These are phyloP conservation scores for Rhea pennata DNA, from an alignment of 2,113 vertebrate species.

Conservation along the genomic window DNA sequence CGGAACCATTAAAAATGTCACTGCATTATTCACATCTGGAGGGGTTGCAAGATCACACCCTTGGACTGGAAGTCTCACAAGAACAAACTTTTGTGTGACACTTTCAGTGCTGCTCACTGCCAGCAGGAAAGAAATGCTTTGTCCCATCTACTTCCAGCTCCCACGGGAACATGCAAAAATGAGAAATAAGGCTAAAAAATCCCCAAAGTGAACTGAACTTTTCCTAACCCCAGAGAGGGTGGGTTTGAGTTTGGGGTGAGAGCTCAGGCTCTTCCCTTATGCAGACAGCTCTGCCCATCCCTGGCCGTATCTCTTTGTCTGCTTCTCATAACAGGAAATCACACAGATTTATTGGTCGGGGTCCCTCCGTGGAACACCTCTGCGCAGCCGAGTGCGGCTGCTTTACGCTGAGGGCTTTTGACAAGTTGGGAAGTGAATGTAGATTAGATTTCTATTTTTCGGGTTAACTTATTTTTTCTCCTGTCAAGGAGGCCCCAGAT, in stretches of 20 bases:
- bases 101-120: slow-evolving; percentile 23
- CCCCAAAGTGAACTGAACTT: slow-evolving; percentile 58
- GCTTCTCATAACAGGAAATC: slow-evolving; percentile 71
- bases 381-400: slow-evolving; percentile 35
- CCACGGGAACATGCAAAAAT: background rate
- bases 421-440: slow-evolving; percentile 58
- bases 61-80: slow-evolving; percentile 12
- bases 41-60: slow-evolving; percentile 22
- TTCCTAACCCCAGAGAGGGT: slow-evolving; percentile 29
- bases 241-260: slow-evolving; percentile 44
- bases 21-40: background rate
- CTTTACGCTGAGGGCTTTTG: slow-evolving; percentile 10
- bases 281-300: slow-evolving; percentile 65
- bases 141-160: slow-evolving; percentile 54
- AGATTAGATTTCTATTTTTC: slow-evolving; percentile 57
- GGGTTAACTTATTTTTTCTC: slow-evolving; percentile 49
- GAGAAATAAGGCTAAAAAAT: slow-evolving; percentile 17
- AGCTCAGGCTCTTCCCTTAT: slow-evolving; percentile 49
- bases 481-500: slow-evolving; percentile 56
- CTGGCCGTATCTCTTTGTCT: slow-evolving; percentile 20
- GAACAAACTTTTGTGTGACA: slow-evolving; percentile 15
- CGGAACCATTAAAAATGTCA: background rate
- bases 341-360: slow-evolving; percentile 60
- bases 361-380: slow-evolving; percentile 41
- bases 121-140: slow-evolving; percentile 43